Conservation (phyloP, 2,113 vertebrate genomes). For the Helogale parvula region DNA sequence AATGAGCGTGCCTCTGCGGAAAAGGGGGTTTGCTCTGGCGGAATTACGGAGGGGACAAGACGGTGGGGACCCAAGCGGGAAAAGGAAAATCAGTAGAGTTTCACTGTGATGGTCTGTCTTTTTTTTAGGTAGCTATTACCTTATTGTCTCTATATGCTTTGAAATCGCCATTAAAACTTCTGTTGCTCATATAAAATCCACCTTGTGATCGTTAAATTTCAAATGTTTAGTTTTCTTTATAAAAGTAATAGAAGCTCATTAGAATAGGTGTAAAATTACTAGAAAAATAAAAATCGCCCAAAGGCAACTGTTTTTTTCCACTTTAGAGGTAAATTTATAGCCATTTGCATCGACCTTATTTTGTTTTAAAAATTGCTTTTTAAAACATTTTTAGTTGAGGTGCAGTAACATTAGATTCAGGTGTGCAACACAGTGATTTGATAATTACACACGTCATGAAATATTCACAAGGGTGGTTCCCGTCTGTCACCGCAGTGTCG, state of each 20-base stretch:
- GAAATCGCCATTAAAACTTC: not conserved
- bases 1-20: too few species aligned
- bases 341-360: not conserved
- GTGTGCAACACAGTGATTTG: not conserved
- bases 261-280: not conserved
- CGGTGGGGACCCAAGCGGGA: not conserved
- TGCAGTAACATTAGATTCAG: not conserved
- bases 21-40: not conserved
- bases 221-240: not conserved
- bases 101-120: too few species aligned
- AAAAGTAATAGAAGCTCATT: not conserved
- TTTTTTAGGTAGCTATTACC: not conserved
- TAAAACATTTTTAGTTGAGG: not conserved
- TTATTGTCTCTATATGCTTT: not conserved
- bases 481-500: not conserved
- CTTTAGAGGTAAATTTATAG: not conserved
- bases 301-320: not conserved
- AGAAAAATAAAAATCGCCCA: not conserved
- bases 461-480: not conserved
- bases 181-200: not conserved
- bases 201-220: not conserved
- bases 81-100: not conserved
- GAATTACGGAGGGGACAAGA: not conserved
- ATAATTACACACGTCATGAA: too few species aligned
- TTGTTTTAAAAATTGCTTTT: not conserved